A percentile compares a stretch with the other conserved stretches of the same genome.
These are phyloP conservation scores for Didymodactylos carnosus DNA, from an alignment of 2,888 invertebrate genomes.

Conservation along the genomic window DNA sequence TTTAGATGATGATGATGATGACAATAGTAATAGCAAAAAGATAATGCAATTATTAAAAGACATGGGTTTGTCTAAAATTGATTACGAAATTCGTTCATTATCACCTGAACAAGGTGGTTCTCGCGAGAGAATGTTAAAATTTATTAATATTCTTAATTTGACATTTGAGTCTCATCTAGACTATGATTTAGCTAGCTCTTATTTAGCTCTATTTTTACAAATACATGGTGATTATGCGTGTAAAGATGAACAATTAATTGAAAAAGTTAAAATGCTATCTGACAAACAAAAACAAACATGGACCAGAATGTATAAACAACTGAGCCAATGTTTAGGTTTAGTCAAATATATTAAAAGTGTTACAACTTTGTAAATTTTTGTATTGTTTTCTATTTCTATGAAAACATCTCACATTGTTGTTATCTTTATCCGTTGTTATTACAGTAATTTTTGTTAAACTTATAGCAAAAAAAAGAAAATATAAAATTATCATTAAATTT, in stretches of 20 bases:
- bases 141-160: constrained; percentile 50
- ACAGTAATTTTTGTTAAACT: too few species aligned
- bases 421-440: too few species aligned
- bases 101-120: constrained; percentile 54
- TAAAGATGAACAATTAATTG: constrained; percentile 16
- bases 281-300: neutral
- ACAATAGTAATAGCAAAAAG: constrained; percentile 33
- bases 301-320: neutral
- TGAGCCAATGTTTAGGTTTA: neutral
- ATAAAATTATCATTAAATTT: too few species aligned
- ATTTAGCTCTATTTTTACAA: constrained; percentile 66
- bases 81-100: constrained; percentile 63
- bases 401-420: too few species aligned
- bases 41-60: constrained; percentile 46
- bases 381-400: too few species aligned
- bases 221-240: constrained; percentile 32
- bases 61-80: constrained; percentile 61
- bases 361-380: neutral
- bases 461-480: too few species aligned
- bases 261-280: neutral
- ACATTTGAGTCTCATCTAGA: constrained; percentile 55
- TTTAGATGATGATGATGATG: neutral
- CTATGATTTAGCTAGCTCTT: constrained; percentile 74
- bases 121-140: constrained; percentile 50
- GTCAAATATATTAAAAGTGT: neutral